Evolutionary conservation across 2,113 vertebrate species (phyloP).

Genomic region (Edolisoma coerulescens): DNA sequence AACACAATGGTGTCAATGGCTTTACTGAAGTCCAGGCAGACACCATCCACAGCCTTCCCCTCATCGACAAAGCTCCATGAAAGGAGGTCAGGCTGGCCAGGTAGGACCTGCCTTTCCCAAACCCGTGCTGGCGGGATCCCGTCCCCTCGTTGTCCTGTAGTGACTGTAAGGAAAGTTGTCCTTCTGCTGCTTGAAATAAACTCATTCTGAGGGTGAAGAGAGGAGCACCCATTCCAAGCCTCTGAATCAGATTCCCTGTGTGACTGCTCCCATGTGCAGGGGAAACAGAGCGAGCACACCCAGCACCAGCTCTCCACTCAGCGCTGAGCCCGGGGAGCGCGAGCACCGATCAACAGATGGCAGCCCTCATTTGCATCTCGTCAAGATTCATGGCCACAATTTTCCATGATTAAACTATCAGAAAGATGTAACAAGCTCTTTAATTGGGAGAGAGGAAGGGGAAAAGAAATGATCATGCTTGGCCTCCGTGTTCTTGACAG

Average conservation of each 20-base stretch:
- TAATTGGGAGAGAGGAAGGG: background rate
- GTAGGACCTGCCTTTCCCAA: background rate
- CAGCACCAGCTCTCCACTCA: background rate
- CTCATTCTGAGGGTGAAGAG: background rate
- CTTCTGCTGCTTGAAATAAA: background rate
- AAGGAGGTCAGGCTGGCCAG: background rate
- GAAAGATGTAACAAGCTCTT: background rate
- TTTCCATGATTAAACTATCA: constrained; percentile 20
- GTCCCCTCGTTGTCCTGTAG: background rate
- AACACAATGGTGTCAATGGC: background rate
- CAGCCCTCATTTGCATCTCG: background rate
- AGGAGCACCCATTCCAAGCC: background rate
- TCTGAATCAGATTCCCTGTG: background rate
- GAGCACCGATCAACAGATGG: background rate
- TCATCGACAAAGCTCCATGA: too few species aligned
- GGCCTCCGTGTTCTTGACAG: background rate
- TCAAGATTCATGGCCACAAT: background rate
- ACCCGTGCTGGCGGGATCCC: background rate
- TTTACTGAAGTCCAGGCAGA: background rate
- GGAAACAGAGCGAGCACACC: background rate
- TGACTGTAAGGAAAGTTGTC: background rate
- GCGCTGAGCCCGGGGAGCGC: rapidly evolving
- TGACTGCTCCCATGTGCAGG: background rate
- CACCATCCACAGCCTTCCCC: background rate
- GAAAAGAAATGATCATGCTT: background rate